Base-by-base conservation (phyloP, 2,113 vertebrate genomes). In the Syngnathoides biaculeatus region DNA sequence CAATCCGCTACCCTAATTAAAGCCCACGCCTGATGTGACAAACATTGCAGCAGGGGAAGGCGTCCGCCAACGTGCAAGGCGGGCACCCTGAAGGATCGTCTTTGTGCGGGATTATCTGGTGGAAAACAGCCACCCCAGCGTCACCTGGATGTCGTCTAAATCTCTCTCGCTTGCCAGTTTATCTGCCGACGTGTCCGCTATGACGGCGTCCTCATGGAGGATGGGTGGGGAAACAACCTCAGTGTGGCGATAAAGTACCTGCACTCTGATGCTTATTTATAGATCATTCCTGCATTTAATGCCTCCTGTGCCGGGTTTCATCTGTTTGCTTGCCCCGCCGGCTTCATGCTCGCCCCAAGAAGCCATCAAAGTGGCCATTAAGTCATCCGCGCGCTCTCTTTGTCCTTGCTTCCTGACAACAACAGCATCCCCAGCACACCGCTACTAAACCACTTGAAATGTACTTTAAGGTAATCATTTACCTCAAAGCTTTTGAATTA, bases 41-140 rank as follows among this genome's bases (percentile, higher is more conserved):
- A 83, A 85, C 83, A 47, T 81, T 72, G 38, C 65, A 78, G 19
- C 58, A 35, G 22, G 22, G 60, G 40, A 26, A 83, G 77, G 76
- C 77, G 81, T 79, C 79, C 81, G 69, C 58, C 53, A 73, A 50
- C 74, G 50, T 27, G 69, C 74, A 43, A 64, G 40, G 78, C 69
- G 2, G 60, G 79, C 72, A 64, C 80, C 77, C 82, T 62, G 19
- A 71, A 85, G 80, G 82, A 78, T 67, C 62, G 71, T 76, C 79
- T 85, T 79, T 86, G 81, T 79, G 81, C n/a, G 82, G 55, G 84
- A 83, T 86, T 87, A 89, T 88, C 80, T 80, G 81, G 62, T 79
- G 65, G 77, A 62, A 71, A 85, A 67, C 81, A 86, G 83, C 73
- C 81, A 75, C 68, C 70, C 82, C 75, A 62, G 58, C 60, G 80